These are phyloP conservation scores for Cerastis rubricosa DNA, from an alignment of 2,888 invertebrate species.

Conservation along the genomic window DNA sequence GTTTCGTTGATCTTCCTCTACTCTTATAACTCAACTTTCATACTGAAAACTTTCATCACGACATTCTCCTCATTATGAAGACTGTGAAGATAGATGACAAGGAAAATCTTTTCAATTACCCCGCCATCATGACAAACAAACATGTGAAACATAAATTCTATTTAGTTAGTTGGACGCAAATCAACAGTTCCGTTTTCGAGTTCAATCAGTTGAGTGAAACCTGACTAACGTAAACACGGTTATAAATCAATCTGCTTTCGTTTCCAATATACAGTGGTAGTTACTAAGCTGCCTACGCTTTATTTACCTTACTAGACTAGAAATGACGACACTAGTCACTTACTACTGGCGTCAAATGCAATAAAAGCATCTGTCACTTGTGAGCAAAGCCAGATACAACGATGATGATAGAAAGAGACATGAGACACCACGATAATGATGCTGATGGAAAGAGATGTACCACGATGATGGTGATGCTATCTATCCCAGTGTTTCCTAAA, in stretches of 20 bases:
- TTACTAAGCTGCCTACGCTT: slow-evolving; percentile 33
- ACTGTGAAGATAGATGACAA: not conserved
- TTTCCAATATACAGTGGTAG: slow-evolving; percentile 48
- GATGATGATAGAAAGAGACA: too few relatives aligned
- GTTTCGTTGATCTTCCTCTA: too few relatives aligned
- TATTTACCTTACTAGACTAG: slow-evolving; percentile 32
- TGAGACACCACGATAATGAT: not conserved
- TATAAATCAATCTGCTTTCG: slow-evolving; percentile 53
- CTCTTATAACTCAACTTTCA: too few relatives aligned
- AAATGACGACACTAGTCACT: slow-evolving; percentile 33
- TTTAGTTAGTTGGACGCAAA: slow-evolving; percentile 7
- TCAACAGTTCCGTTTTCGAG: slow-evolving; percentile 25
- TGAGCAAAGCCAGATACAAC: too few relatives aligned
- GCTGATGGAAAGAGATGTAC: not conserved
- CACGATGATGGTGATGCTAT: not conserved
- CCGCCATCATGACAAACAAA: slow-evolving; percentile 3
- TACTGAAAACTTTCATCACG: too few relatives aligned
- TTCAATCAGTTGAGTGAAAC: slow-evolving; percentile 56
- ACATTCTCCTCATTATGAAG: too few relatives aligned
- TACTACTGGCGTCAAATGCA: not conserved
- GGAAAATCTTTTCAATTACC: not conserved
- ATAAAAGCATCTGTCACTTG: too few relatives aligned
- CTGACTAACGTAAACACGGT: slow-evolving; percentile 42
- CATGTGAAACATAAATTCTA: slow-evolving; percentile 14
- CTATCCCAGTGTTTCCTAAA: too few relatives aligned